These are phyloP conservation scores for Temnothorax curvispinosus DNA, from an alignment of 1,140 invertebrate species.

Conservation along the genomic window DNA sequence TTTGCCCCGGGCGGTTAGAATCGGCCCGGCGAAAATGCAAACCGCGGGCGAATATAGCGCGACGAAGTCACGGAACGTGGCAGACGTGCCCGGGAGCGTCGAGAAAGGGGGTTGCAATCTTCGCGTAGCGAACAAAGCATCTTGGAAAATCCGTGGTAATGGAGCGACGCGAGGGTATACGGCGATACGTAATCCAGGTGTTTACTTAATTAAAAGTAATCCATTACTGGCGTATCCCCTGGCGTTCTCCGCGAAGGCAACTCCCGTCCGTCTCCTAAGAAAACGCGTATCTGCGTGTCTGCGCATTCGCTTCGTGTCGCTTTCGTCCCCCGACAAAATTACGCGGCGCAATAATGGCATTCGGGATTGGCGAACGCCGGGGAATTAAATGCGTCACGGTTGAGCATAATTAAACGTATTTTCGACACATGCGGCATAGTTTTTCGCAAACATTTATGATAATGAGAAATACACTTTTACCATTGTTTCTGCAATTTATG, in stretches of 20 bases:
- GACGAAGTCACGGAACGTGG: constrained; percentile 32
- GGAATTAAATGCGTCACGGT: constrained; percentile 45
- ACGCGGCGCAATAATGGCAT: constrained; percentile 29
- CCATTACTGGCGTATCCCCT: constrained; percentile 71
- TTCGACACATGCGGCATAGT: neutral
- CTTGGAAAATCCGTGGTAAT: constrained; percentile 67
- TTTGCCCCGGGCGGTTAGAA: neutral
- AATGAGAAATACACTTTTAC: constrained; percentile 5
- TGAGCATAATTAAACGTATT: neutral
- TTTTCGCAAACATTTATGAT: neutral
- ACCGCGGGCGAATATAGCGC: constrained; percentile 9
- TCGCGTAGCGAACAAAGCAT: constrained; percentile 37
- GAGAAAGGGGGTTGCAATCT: constrained; percentile 35
- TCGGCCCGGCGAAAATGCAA: neutral
- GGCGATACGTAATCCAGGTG: constrained; percentile 69
- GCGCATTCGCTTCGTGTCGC: constrained; percentile 36
- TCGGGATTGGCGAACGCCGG: constrained; percentile 6
- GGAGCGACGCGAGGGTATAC: constrained; percentile 36
- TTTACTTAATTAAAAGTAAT: constrained; percentile 81
- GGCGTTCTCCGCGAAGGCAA: constrained; percentile 1
- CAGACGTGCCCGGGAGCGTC: constrained; percentile 9
- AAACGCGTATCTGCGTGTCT: constrained; percentile 45
- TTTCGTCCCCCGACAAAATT: constrained; percentile 45
- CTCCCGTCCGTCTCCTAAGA: constrained; percentile 27
- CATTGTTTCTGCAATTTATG: neutral